Evolutionary conservation across 1,140 invertebrate genomes (phyloP).

Genomic region (Calycopis cecrops): DNA sequence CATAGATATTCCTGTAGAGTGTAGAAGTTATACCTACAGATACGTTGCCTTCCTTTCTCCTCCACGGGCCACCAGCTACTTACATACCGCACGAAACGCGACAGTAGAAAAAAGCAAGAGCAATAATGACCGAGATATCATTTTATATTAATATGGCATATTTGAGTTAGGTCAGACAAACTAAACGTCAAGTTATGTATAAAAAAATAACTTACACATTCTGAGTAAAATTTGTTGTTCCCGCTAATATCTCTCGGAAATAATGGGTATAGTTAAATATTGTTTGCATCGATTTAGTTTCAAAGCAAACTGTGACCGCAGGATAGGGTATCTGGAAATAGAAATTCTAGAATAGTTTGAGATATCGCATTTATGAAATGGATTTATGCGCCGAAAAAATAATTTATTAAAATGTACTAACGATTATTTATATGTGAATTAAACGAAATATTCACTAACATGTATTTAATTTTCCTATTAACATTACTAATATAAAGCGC

Average conservation of each 20-base stretch:
- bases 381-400: slow-evolving; percentile 25
- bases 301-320: slow-evolving; percentile 77
- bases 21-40: no score
- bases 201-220: slow-evolving; percentile 75
- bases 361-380: slow-evolving; percentile 43
- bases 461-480: slow-evolving; percentile 15
- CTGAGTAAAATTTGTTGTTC: slow-evolving; percentile 49
- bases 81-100: no score
- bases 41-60: no score
- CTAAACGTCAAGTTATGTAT: no score
- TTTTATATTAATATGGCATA: no score
- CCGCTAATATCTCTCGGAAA: slow-evolving; percentile 22
- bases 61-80: no score
- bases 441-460: slow-evolving; percentile 50
- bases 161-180: no score
- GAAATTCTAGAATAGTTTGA: background rate
- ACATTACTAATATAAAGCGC: background rate
- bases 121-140: no score
- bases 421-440: slow-evolving; percentile 57
- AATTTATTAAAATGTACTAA: slow-evolving; percentile 54
- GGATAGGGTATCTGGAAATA: slow-evolving; percentile 77
- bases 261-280: slow-evolving; percentile 76
- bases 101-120: no score
- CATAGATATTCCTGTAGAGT: no score
- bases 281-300: slow-evolving; percentile 74